A percentile compares a stretch with the other conserved stretches of the same genome.
Evolutionary conservation across 2,888 invertebrate genomes (phyloP).

Genomic region (Oasisia sp.): DNA sequence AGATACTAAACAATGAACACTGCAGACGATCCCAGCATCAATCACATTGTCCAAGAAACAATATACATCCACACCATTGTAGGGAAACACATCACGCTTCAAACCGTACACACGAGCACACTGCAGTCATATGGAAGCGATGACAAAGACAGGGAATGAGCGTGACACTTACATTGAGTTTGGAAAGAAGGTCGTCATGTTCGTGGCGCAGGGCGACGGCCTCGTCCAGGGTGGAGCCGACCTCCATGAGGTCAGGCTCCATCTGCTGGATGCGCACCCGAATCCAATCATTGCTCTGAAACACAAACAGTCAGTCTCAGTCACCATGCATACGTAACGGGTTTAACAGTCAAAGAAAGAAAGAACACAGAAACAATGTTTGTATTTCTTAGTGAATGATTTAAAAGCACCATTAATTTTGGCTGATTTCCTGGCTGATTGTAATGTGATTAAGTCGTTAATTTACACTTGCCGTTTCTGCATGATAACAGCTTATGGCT

Average conservation of each 20-base stretch:
- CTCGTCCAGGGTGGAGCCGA: conserved; percentile 81
- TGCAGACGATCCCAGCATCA: not conserved
- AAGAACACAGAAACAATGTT: not conserved
- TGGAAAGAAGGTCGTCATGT: conserved; percentile 84
- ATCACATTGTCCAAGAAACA: not conserved
- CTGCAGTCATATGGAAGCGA: not conserved
- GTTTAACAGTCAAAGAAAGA: not conserved
- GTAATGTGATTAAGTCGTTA: no score
- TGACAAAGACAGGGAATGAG: not conserved
- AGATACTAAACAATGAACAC: no score
- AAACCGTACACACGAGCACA: not conserved
- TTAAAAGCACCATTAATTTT: no score
- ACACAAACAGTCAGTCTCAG: conserved; percentile 27
- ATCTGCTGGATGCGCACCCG: conserved; percentile 87
- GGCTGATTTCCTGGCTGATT: no score
- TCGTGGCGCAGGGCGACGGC: conserved; percentile 79
- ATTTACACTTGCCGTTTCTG: no score
- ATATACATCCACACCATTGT: not conserved
- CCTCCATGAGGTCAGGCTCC: conserved; percentile 82
- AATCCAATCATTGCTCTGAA: conserved; percentile 83
- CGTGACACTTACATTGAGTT: conserved; percentile 77
- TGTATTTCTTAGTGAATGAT: no score
- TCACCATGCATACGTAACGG: not conserved
- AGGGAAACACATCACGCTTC: not conserved
- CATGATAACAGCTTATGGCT: no score